A percentile compares a stretch with the other conserved stretches of the same genome.
phyloP scores from a whole-genome alignment of 1,140 invertebrate species.

The Caerostris darwini region DNA sequence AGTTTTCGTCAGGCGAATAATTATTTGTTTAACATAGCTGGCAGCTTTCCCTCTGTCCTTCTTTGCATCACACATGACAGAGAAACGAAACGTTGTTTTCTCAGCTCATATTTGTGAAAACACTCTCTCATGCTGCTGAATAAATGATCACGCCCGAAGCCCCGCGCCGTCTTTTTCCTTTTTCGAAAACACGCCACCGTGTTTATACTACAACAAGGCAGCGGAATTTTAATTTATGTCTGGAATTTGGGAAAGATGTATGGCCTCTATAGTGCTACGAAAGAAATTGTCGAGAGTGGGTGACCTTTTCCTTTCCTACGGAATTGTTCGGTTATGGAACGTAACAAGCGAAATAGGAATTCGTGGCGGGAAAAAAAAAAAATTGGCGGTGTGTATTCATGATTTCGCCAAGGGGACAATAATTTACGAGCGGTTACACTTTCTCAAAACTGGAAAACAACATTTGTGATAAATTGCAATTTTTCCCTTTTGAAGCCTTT shows the following conservation, averaged over 20 bases:
- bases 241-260: background rate
- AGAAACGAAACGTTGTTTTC: background rate
- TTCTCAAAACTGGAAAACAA: no score
- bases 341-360: background rate
- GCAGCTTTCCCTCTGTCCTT: no score
- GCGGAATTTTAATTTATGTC: conserved; percentile 32
- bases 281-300: background rate
- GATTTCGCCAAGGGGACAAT: no score
- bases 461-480: no score
- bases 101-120: conserved; percentile 32
- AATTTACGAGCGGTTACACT: no score
- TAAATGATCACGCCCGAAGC: background rate
- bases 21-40: no score
- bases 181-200: background rate
- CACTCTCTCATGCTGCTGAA: background rate
- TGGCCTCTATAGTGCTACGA: background rate
- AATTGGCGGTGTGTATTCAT: no score
- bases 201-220: background rate
- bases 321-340: background rate
- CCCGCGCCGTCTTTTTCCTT: background rate
- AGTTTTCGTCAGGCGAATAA: no score
- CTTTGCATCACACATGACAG: background rate
- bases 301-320: background rate
- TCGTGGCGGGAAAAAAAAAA: no score
- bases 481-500: no score